Evolutionary conservation across 2,888 invertebrate species (phyloP), one percentile per base, ranked within the genome.

Genomic region (Patella ulyssiponensis): DNA sequence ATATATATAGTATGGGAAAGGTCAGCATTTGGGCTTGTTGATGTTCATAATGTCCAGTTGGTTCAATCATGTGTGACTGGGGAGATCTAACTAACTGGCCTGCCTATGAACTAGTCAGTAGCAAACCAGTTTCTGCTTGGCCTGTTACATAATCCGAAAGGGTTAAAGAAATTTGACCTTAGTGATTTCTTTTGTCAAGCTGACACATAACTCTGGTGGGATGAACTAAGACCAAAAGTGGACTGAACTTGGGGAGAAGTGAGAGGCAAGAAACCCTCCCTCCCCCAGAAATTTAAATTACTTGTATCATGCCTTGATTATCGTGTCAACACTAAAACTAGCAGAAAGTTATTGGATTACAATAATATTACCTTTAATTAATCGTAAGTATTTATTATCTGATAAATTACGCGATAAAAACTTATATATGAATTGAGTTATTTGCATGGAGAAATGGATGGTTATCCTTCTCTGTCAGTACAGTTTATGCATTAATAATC

Each of bases 151-250:
- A 64, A 64, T 23, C 23, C 20, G 23, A 64, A 64, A 12, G 64
- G 23, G 64, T 12, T 64, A 20, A 23, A 23, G 64, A 64, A 64
- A 64, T 64, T 64, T 64, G 64, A 64, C 64, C 64, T 64, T 23
- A 23, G 20, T 23, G 23, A 23, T 64, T 64, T 64, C 64, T 64
- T 64, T 64, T 64, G 64, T 64, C 64, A 64, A 64, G 23, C 64
- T 64, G 64, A 64, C 64, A 64, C 64, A 64, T 64, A 64, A 23
- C 64, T 64, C 23, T 23, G 14, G 12, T 23, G 23, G 20, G 23
- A 64, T 20, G 23, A 23, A 23, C 20, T 12, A 64, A 23, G 23
- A 64, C 20, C 64, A 64, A 64, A 64, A 64, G 23, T 64, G 64
- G 64, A 64, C 64, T 64, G 20, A 64, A 64, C 64, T 64, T 44